Percentiles rank a stretch among this genome's conserved stretches.
phyloP scores from a whole-genome alignment of 2,888 invertebrate species.

The Deroplatys truncata region DNA sequence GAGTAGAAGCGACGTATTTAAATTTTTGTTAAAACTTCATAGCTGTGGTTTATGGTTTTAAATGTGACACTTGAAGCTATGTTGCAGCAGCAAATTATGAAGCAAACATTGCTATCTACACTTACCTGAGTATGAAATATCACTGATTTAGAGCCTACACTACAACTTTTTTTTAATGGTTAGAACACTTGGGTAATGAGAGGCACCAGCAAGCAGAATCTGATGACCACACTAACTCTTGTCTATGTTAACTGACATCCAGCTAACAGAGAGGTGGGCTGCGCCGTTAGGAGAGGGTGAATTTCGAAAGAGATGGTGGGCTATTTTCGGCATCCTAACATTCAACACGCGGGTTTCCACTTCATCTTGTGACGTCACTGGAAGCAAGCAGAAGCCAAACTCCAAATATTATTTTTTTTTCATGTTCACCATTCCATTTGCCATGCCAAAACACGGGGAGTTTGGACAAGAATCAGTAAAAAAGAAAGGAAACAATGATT shows the following conservation, averaged over 20 bases:
- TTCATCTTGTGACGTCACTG: neutral
- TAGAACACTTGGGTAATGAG: no score
- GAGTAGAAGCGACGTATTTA: no score
- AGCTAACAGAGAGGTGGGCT: neutral
- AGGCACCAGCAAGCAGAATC: neutral
- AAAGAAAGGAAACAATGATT: neutral
- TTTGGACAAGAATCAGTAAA: neutral
- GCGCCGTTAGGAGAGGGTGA: neutral
- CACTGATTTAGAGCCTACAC: neutral
- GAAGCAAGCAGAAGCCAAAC: neutral
- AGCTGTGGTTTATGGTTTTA: no score
- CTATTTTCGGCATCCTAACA: neutral
- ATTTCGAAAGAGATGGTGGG: neutral
- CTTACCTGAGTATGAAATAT: neutral
- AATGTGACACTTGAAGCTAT: no score
- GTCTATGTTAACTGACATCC: no score
- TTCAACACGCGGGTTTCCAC: neutral
- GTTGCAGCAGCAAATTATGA: no score
- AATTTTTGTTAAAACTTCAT: no score
- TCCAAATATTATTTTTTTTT: neutral
- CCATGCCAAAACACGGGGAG: neutral
- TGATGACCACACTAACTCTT: neutral
- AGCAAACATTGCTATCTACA: neutral
- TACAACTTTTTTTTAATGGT: neutral
- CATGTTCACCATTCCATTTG: neutral